phyloP scores from a whole-genome alignment of 1,140 invertebrate species.

The Drosophila teissieri region DNA sequence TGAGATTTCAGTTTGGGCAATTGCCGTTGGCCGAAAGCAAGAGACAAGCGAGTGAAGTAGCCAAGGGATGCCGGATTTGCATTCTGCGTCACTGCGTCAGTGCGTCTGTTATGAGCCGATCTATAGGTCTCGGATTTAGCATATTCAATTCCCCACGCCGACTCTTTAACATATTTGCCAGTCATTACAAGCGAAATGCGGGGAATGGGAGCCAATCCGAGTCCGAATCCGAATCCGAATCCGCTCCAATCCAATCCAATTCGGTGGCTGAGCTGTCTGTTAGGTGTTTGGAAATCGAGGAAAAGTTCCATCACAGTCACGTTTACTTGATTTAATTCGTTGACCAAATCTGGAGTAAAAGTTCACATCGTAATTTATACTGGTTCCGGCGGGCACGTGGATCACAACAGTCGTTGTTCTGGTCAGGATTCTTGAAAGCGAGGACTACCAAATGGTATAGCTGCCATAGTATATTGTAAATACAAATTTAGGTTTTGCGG shows the following conservation, averaged over 20 bases:
- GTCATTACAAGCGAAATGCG: slow-evolving; percentile 48
- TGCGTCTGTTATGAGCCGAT: slow-evolving; percentile 56
- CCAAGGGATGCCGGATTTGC: slow-evolving; percentile 42
- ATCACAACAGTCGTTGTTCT: slow-evolving; percentile 34
- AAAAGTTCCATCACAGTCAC: slow-evolving; percentile 72
- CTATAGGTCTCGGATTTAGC: slow-evolving; percentile 46
- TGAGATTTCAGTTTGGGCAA: slow-evolving; percentile 64
- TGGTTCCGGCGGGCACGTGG: slow-evolving; percentile 56
- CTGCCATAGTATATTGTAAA: too few species aligned
- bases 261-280: slow-evolving; percentile 21
- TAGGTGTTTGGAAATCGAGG: slow-evolving; percentile 66
- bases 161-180: slow-evolving; percentile 64
- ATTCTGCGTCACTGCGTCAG: slow-evolving; percentile 55
- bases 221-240: neutral
- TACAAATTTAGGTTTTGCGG: too few species aligned
- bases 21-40: slow-evolving; percentile 32
- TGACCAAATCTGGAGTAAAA: slow-evolving; percentile 75
- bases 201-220: slow-evolving; percentile 10
- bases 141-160: slow-evolving; percentile 60
- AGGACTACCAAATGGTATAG: neutral
- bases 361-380: slow-evolving; percentile 74
- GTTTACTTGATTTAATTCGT: slow-evolving; percentile 76
- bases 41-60: neutral
- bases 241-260: neutral
- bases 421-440: neutral